Evolutionary conservation across 1,140 invertebrate species (phyloP), one percentile per base, ranked within the genome.

Genomic region (Drosophila arizonae): DNA sequence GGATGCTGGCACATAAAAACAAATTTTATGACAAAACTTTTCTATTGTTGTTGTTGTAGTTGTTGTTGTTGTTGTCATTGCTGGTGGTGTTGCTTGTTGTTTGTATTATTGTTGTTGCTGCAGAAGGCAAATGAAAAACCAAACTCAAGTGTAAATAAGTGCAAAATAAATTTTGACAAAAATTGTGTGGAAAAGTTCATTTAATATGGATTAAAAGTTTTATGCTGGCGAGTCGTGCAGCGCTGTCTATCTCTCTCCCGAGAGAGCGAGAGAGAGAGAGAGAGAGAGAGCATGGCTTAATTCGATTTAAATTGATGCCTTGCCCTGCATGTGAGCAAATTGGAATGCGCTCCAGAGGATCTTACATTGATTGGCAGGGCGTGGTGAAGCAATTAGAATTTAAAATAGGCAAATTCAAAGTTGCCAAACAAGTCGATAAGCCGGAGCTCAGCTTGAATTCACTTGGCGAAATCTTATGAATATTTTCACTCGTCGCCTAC

Each of bases 161-260:
- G 74, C 76, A 72, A 76, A 82, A 84, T 82, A 82, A 82, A 82
- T 82, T 56, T 82, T 82, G 79, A 79, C 74, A 75, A 81, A 81
- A 81, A 81, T 81, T 81, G 79, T 77, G 70, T 65, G 63, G 74
- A 77, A 81, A 79, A 81, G 69, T 81, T 81, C 79, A 81, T 81
- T 81, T 81, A 81, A 81, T 81, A 81, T 81, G 79, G 79, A 81
- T 81, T 81, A 81, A 81, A 81, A 81, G 79, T 81, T 81, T 81
- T 69, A 62, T 73, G 56, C 54, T 54, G 45, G 26, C 63, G 51
- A 70, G 61, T 75, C 58, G 76, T 69, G 55, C 54, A 54, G 52
- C 48, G 48, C 72, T 43, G 13, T 13, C 41, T 41, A 6, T 45
- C 1, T 45, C n/a, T 45, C 43, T 45, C 61, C 10, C 4, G 21